Conservation (phyloP, 2,797 vertebrate species). For the Taeniopygia guttata region DNA sequence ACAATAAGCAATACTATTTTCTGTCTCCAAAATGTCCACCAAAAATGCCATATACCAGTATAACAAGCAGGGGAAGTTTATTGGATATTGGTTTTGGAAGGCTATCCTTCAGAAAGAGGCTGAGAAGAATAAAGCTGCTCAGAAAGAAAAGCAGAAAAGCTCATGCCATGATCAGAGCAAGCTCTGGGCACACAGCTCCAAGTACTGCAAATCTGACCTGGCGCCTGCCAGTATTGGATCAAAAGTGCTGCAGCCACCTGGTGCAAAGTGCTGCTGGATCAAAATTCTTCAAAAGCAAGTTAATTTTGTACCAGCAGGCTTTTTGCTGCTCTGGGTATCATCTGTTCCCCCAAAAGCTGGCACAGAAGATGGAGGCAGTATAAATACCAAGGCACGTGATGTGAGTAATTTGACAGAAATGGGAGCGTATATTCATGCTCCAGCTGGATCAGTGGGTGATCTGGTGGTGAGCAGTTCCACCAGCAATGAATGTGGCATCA, state of each 20-base stretch:
- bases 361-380: conserved; percentile 46
- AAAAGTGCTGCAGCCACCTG: conserved; percentile 57
- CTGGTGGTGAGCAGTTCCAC: conserved; percentile 50
- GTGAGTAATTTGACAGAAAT: conserved; percentile 45
- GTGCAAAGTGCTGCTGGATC: conserved; percentile 60
- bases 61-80: not conserved
- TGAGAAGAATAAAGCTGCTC: not conserved
- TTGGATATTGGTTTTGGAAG: not conserved
- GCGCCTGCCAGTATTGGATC: conserved; percentile 17
- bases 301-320: conserved; percentile 52
- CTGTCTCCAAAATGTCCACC: not conserved
- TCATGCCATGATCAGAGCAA: not conserved
- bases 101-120: not conserved
- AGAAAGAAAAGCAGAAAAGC: conserved; percentile 27
- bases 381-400: conserved; percentile 58
- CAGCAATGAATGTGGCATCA: conserved; percentile 24
- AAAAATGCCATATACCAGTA: not conserved
- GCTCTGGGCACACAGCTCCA: conserved; percentile 15
- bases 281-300: conserved; percentile 58
- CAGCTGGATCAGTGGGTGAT: conserved; percentile 58
- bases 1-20: not conserved
- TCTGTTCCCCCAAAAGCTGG: conserved; percentile 61
- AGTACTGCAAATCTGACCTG: conserved; percentile 36
- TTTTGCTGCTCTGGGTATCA: conserved; percentile 56
- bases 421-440: conserved; percentile 27